Conservation (phyloP, 2,888 invertebrate species). For the Amblyjoppa proteus region DNA sequence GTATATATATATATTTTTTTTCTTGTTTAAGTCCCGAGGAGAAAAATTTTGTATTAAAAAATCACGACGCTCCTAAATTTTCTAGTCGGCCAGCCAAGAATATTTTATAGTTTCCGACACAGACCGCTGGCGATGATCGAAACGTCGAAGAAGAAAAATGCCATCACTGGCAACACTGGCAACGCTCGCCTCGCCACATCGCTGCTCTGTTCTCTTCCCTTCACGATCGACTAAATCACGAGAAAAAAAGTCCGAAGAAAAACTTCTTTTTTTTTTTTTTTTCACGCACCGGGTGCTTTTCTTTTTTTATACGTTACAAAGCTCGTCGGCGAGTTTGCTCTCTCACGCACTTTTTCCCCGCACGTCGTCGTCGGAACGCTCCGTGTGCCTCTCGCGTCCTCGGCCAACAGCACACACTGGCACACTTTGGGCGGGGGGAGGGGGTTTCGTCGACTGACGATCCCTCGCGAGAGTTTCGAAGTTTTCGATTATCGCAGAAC, state of each 20-base stretch:
- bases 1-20: neutral
- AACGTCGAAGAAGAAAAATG: conserved; percentile 16
- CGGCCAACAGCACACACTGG: conserved; percentile 5
- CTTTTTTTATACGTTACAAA: conserved; percentile 1
- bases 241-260: neutral
- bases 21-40: neutral
- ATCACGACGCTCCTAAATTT: neutral
- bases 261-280: neutral
- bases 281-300: neutral
- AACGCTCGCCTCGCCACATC: neutral
- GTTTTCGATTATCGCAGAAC: neutral
- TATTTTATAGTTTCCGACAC: neutral
- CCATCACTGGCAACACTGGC: conserved; percentile 21
- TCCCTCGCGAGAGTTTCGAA: neutral
- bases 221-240: neutral
- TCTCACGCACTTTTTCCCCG: conserved; percentile 8
- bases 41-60: neutral
- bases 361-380: neutral
- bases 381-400: neutral
- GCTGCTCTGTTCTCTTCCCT: conserved; percentile 4
- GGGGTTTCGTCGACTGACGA: conserved; percentile 3
- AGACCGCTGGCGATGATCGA: conserved; percentile 2
- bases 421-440: neutral
- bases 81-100: neutral
- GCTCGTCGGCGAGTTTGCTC: neutral